Conservation (phyloP, 2,888 invertebrate species). For the Andrena bucephala region DNA sequence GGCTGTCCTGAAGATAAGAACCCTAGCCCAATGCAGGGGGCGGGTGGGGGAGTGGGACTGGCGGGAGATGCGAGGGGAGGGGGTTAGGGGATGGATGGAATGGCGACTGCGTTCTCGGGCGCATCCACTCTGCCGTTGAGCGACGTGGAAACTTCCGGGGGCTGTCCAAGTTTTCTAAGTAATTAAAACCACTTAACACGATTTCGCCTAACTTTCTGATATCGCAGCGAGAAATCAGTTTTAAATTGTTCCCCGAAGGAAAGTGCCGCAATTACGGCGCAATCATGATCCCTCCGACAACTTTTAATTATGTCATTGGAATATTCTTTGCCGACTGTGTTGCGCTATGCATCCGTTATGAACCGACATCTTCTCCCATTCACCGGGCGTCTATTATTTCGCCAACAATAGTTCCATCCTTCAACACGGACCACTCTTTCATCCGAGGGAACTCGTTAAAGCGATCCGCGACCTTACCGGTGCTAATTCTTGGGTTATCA, state of each 20-base stretch:
- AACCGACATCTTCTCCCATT: background rate
- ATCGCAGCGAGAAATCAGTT: slow-evolving; percentile 67
- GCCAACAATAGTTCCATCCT: background rate
- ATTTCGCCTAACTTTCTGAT: slow-evolving; percentile 73
- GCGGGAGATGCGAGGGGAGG: too few relatives aligned
- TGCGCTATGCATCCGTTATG: slow-evolving; percentile 2
- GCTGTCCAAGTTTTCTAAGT: slow-evolving; percentile 74
- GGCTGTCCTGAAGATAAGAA: slow-evolving; percentile 49
- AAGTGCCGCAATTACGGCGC: slow-evolving; percentile 11
- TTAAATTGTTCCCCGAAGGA: slow-evolving; percentile 59
- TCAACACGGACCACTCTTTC: too few relatives aligned
- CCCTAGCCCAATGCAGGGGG: slow-evolving; percentile 5
- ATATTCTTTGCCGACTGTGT: slow-evolving; percentile 43
- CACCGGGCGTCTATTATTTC: slow-evolving; percentile 7
- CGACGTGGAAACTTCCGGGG: slow-evolving; percentile 72
- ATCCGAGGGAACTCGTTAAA: too few relatives aligned
- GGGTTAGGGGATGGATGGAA: slow-evolving; percentile 32
- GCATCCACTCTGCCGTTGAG: slow-evolving; percentile 60
- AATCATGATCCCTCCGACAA: slow-evolving; percentile 44
- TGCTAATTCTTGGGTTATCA: background rate
- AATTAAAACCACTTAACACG: slow-evolving; percentile 79
- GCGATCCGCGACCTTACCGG: too few relatives aligned
- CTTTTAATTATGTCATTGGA: slow-evolving; percentile 49
- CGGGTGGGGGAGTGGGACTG: too few relatives aligned
- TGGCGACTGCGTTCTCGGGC: slow-evolving; percentile 44